Conservation (phyloP, 2,113 vertebrate species). For the Pluvianellus socialis region DNA sequence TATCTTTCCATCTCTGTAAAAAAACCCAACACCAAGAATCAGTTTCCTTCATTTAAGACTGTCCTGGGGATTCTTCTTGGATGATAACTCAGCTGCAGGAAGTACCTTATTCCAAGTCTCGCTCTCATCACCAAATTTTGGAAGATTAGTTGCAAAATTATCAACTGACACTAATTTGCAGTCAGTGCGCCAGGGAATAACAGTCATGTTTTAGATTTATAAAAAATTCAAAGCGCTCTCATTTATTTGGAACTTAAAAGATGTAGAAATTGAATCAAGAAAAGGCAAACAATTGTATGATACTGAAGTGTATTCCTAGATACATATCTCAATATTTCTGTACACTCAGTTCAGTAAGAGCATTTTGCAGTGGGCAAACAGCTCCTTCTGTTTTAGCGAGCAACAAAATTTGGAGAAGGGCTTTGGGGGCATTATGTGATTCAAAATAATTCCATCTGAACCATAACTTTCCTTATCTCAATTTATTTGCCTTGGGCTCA, state of each 20-base stretch:
- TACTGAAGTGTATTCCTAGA: neutral
- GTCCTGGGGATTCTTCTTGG: neutral
- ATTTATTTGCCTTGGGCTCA: neutral
- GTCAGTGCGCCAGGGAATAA: neutral
- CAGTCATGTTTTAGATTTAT: neutral
- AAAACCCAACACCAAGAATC: neutral
- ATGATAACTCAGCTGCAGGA: neutral
- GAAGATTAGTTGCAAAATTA: conserved; percentile 2
- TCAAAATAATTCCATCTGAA: neutral
- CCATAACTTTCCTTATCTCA: neutral
- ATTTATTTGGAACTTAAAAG: neutral
- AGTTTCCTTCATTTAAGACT: conserved; percentile 4
- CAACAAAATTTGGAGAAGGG: neutral
- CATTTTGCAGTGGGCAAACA: neutral
- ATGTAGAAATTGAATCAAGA: neutral
- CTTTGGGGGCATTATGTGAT: neutral
- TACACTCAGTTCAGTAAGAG: neutral
- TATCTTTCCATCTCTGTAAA: neutral
- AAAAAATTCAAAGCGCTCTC: neutral
- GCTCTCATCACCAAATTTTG: neutral
- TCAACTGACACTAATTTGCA: neutral
- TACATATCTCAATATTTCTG: neutral
- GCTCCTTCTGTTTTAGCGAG: neutral
- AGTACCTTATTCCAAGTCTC: neutral
- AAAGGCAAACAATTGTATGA: neutral